Evolutionary conservation across 1,140 invertebrate species (phyloP), one percentile per base, ranked within the genome.

Genomic region (Myzus persicae): DNA sequence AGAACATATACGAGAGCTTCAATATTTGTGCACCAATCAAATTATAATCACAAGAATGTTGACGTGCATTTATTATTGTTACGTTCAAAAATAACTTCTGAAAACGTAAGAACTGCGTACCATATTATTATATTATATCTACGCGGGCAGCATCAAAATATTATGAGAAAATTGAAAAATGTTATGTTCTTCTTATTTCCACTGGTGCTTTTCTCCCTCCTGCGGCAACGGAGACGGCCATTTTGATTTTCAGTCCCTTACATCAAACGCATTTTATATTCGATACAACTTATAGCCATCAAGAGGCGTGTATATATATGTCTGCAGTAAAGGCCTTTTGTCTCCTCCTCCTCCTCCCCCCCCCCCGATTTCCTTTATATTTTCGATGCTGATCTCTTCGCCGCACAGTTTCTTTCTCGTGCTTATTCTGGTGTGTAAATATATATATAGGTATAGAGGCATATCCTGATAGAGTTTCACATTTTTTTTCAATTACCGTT

Each of bases 241-340:
- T 89, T 89, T 89, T 89, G 46, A 46, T 89, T 54, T 26, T 54
- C n/a, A 54, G 88, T 89, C 48, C 48, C 48, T 26, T n/a, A 89
- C 88, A 54, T 89, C 88, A 51, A 89, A 89, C n/a, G 88, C 88
- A 31, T 54, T 89, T 40, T 89, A 48, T 36, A 54, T 54, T 38
- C 48, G 46, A 51, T 24, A 40, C 40, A 24, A 89, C 48, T 54
- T 89, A 54, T 38, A 54, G 36, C 22, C 87, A 54, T 89, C 85
- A 3, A 42, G 84, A 84, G 40, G 5, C 40, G 26, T 40, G n/a
- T 48, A 67, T 67, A n/a, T 76, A n/a, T 76, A 76, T 36, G 44
- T 20, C 31, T n/a, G 31, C 14, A 76, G 59, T n/a, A 87, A 51
- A 51, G 48, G 44, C 20, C 31, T n/a, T 46, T 26, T 18, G 26